Evolutionary conservation across 2,888 invertebrate species (phyloP).

Genomic region (Drosophila pegasa): DNA sequence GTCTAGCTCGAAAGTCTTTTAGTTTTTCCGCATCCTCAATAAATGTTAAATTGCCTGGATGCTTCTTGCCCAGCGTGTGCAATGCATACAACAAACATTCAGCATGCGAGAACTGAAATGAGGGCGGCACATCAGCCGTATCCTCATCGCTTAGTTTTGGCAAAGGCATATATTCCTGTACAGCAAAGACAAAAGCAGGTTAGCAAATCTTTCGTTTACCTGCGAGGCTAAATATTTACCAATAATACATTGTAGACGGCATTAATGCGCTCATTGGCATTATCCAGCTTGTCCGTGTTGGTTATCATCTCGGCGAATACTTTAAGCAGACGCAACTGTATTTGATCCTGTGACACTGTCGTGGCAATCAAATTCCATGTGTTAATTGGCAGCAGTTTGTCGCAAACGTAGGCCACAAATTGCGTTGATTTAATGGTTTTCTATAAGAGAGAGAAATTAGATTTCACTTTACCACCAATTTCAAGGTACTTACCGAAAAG

Average conservation of each 20-base stretch:
- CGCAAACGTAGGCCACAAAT: conserved; percentile 93
- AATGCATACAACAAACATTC: conserved; percentile 94
- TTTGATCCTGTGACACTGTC: conserved; percentile 87
- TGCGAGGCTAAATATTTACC: conserved; percentile 86
- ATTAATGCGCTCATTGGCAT: conserved; percentile 90
- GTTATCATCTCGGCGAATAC: conserved; percentile 94
- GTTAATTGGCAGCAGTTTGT: conserved; percentile 92
- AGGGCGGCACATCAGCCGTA: conserved; percentile 88
- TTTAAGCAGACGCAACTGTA: conserved; percentile 92
- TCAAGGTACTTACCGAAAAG: conserved; percentile 89
- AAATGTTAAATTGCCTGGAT: conserved; percentile 90
- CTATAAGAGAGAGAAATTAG: conserved; percentile 86
- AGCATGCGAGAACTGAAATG: conserved; percentile 95
- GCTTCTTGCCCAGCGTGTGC: conserved; percentile 91
- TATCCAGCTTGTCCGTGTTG: conserved; percentile 91
- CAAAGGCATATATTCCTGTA: conserved; percentile 94
- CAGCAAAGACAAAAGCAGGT: neutral
- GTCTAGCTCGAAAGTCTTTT: conserved; percentile 93
- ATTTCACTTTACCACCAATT: neutral
- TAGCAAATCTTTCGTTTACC: neutral
- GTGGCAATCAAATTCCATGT: conserved; percentile 87
- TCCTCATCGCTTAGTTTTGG: conserved; percentile 90
- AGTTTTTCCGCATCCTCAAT: conserved; percentile 90
- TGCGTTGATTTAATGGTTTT: conserved; percentile 93
- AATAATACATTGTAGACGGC: conserved; percentile 91